Evolutionary conservation across 2,888 invertebrate genomes (phyloP), one percentile per base, ranked within the genome.

Genomic region (Megaustenia siamemsis): DNA sequence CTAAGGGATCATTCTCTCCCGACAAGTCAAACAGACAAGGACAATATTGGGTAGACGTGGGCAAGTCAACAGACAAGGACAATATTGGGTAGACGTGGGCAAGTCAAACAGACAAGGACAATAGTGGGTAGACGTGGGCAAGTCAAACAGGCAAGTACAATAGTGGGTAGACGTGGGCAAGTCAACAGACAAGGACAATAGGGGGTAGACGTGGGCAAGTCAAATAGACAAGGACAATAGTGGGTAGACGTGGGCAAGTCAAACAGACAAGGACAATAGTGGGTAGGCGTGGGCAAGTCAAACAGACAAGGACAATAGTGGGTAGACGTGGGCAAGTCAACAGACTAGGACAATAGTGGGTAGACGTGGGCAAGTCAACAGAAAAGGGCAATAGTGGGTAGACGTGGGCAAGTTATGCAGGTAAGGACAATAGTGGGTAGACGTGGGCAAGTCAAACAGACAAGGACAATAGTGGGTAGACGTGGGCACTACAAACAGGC

Each of bases 121-220:
- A 43, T 43, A 43, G 71, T 71, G 71, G 71, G 71, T 28, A 71
- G 45, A 71, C 43, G 71, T n/a, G 71, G 71, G 71, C 43, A 71
- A n/a, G n/a, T 45, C 43, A n/a, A 71, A 43, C 43, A 43, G 71
- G n/a, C 71, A 71, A 71, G 12, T 43, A 43, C 71, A 71, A 43
- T 43, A 43, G 71, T 71, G 71, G 71, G 71, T 28, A 71, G 45
- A 71, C 43, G 71, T n/a, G 71, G 71, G 71, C 43, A 71, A n/a
- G n/a, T n/a, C 8, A 71, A 43, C 43, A 43, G 71, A n/a, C 71
- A 71, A 71, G 12, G 43, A 43, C 71, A 71, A 43, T 43, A 43
- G 71, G 43, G 71, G 71, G 71, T 28, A 71, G 45, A 71, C 43
- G 71, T n/a, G 71, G 71, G 71, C 43, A 71, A n/a, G n/a, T 45